These are phyloP conservation scores for Cossypha niveicapilla DNA, from an alignment of 2,797 vertebrate genomes.

Conservation along the genomic window DNA sequence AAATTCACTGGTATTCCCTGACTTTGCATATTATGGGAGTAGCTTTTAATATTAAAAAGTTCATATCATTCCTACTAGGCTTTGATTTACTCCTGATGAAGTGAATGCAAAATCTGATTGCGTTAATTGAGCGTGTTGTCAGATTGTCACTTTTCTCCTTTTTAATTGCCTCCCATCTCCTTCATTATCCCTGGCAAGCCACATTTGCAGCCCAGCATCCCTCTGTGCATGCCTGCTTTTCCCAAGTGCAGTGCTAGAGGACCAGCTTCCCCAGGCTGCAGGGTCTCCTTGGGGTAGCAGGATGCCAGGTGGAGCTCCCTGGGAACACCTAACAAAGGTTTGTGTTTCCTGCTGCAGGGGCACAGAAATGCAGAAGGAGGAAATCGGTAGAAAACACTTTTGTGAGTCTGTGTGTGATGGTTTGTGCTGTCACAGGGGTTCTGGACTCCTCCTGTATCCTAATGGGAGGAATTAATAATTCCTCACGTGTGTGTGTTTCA, in stretches of 20 bases:
- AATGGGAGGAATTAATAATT: neutral
- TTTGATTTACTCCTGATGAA: conserved; percentile 10
- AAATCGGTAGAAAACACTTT: neutral
- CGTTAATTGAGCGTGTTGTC: conserved; percentile 42
- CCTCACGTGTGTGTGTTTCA: neutral
- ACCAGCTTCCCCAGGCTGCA: neutral
- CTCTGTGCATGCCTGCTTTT: neutral
- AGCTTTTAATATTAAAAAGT: conserved; percentile 54
- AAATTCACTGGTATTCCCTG: conserved; percentile 4
- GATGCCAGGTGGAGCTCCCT: neutral
- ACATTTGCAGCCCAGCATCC: neutral
- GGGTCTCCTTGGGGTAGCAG: neutral
- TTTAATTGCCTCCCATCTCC: conserved; percentile 1
- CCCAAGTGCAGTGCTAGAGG: neutral
- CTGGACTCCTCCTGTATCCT: neutral
- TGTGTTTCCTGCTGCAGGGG: neutral
- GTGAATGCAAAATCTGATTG: conserved; percentile 17
- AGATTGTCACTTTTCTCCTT: conserved; percentile 50
- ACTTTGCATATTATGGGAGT: conserved; percentile 28
- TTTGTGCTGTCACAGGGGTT: neutral
- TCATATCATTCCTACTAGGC: neutral
- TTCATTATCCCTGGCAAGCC: neutral
- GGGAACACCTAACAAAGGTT: fast-evolving
- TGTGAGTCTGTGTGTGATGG: neutral
- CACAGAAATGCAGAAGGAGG: neutral